A percentile compares a stretch with the other conserved stretches of the same genome.
These are phyloP conservation scores for Pogonocichla stellata DNA, from an alignment of 2,113 vertebrate species.

Conservation along the genomic window DNA sequence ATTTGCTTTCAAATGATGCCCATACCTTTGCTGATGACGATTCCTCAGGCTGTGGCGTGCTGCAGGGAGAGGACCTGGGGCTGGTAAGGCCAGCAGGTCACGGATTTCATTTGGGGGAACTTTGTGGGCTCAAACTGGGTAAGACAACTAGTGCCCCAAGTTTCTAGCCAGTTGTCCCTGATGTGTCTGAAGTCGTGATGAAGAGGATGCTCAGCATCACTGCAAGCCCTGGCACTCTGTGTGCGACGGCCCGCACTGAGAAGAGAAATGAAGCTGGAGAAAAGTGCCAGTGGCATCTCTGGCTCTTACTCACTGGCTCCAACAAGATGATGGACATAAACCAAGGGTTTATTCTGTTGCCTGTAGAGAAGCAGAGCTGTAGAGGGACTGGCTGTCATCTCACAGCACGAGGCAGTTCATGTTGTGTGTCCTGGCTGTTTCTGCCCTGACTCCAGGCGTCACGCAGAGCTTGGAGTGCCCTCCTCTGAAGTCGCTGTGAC, in stretches of 20 bases:
- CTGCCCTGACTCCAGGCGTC: background rate
- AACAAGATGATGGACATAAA: background rate
- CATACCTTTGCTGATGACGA: rapidly evolving
- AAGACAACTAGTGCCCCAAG: background rate
- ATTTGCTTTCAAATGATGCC: background rate
- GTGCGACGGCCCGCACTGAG: rapidly evolving
- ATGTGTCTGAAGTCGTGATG: rapidly evolving
- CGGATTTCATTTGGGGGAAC: background rate
- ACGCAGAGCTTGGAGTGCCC: background rate
- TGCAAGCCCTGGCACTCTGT: background rate
- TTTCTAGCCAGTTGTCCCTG: background rate
- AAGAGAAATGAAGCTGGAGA: background rate
- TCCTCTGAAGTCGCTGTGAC: background rate
- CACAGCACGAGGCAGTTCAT: background rate
- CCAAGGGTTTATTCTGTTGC: background rate
- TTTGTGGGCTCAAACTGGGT: background rate
- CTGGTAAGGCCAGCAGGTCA: background rate
- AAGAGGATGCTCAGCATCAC: background rate
- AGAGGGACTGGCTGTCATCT: background rate
- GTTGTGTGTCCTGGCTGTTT: background rate
- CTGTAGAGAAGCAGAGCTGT: background rate
- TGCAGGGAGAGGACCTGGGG: background rate
- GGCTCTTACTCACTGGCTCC: background rate
- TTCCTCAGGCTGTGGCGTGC: rapidly evolving
- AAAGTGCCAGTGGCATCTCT: background rate